Conservation (phyloP, 2,888 invertebrate species). For the Rhagonycha fulva region DNA sequence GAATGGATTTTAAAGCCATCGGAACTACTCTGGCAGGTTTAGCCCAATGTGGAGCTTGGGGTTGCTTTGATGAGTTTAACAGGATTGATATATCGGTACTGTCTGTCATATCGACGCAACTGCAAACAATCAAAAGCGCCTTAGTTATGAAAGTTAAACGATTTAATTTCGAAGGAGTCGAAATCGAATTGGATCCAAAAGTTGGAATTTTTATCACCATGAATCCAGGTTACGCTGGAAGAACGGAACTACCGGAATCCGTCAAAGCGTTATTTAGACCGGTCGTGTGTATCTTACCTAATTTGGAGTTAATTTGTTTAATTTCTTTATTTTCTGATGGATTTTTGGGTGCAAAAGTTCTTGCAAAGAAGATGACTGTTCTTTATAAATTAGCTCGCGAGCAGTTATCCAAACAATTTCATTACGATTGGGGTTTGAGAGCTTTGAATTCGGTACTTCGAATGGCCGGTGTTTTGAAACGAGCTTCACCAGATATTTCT, state of each 20-base stretch:
- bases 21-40: slow-evolving; percentile 76
- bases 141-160: slow-evolving; percentile 73
- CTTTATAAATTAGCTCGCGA: slow-evolving; percentile 84
- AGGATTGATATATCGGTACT: slow-evolving; percentile 90
- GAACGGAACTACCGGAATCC: slow-evolving; percentile 89
- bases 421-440: slow-evolving; percentile 92
- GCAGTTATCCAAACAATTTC: slow-evolving; percentile 89
- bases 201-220: slow-evolving; percentile 94
- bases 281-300: slow-evolving; percentile 90
- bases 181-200: slow-evolving; percentile 80
- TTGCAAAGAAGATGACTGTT: slow-evolving; percentile 94
- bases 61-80: slow-evolving; percentile 95
- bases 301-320: slow-evolving; percentile 88
- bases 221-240: slow-evolving; percentile 93
- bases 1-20: slow-evolving; percentile 88
- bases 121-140: slow-evolving; percentile 87
- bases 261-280: slow-evolving; percentile 91
- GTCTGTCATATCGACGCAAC: slow-evolving; percentile 89
- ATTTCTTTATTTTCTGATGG: slow-evolving; percentile 93
- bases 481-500: slow-evolving; percentile 75
- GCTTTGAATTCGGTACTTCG: slow-evolving; percentile 89
- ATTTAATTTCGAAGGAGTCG: slow-evolving; percentile 69
- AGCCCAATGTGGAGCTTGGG: slow-evolving; percentile 92
- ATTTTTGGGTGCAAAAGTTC: slow-evolving; percentile 84
- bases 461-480: slow-evolving; percentile 88